These are phyloP conservation scores for Echinometra lucunter DNA, from an alignment of 53 echinoderm and acorn worm genomes.

Conservation along the genomic window DNA sequence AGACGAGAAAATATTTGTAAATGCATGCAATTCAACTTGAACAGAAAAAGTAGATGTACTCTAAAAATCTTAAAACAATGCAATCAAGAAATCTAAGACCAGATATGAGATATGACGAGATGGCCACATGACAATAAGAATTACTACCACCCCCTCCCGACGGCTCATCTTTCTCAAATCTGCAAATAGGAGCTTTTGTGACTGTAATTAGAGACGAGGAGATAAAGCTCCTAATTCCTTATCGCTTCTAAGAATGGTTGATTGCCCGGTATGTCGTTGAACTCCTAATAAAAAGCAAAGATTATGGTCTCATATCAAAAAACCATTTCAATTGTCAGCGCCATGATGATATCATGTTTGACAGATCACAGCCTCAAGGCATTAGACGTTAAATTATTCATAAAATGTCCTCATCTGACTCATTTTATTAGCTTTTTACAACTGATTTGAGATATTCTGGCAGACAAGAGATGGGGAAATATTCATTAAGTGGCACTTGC, in stretches of 20 bases:
- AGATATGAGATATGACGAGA: not conserved
- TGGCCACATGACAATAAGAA: not conserved
- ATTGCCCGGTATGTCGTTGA: constrained; percentile 16
- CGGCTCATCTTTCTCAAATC: not conserved
- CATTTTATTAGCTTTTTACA: constrained; percentile 2
- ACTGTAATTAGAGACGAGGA: constrained; percentile 34
- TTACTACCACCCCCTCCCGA: not conserved
- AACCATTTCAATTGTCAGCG: constrained; percentile 37
- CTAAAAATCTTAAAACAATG: not conserved
- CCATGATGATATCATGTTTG: constrained; percentile 14
- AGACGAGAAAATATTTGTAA: not conserved
- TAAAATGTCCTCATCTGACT: constrained; percentile 25
- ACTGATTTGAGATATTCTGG: not conserved
- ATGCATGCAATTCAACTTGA: not conserved
- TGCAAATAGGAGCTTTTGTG: not conserved
- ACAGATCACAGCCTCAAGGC: not conserved
- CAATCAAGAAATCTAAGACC: not conserved
- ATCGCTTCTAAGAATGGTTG: not conserved
- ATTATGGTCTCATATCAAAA: constrained; percentile 7
- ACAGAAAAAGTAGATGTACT: not conserved
- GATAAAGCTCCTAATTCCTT: not conserved
- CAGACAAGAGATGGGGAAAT: constrained; percentile 23
- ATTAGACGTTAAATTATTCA: not conserved
- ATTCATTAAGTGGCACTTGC: constrained; percentile 27
- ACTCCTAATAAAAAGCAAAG: not conserved